A percentile compares a stretch with the other conserved stretches of the same genome.
Evolutionary conservation across 2,113 vertebrate genomes (phyloP).

Genomic region (Carlito syrichta): DNA sequence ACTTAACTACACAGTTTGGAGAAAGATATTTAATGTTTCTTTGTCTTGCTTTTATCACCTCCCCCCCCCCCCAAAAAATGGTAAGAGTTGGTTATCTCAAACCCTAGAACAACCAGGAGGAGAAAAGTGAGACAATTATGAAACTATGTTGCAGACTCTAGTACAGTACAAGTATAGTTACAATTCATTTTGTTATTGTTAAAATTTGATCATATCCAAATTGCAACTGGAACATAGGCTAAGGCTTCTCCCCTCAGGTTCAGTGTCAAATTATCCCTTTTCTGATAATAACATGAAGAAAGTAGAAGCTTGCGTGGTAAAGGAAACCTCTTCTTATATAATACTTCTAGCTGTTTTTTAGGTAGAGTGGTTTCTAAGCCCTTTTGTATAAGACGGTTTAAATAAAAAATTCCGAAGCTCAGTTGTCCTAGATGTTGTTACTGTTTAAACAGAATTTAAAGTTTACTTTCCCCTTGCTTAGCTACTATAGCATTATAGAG

Average conservation of each 20-base stretch:
- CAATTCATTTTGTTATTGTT: not conserved
- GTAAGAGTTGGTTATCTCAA: fast-evolving
- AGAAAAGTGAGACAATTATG: not conserved
- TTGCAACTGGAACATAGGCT: not conserved
- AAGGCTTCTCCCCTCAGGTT: not conserved
- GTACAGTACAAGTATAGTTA: not conserved
- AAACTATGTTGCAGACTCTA: not conserved
- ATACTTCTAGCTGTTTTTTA: not conserved
- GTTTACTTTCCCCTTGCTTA: not conserved
- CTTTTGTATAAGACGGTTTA: not conserved
- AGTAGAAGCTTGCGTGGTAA: not conserved
- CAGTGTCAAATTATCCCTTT: not conserved
- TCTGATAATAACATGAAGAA: not conserved
- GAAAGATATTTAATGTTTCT: not conserved
- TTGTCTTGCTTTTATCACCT: not conserved
- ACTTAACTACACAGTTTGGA: not conserved
- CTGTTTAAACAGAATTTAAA: not conserved
- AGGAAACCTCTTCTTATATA: not conserved
- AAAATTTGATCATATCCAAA: not conserved
- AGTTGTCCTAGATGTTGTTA: not conserved
- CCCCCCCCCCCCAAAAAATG: not conserved
- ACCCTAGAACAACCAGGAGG: not conserved
- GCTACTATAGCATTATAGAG: not conserved
- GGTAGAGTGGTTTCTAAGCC: not conserved
- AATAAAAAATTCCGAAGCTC: not conserved